Conservation (phyloP, 2,113 vertebrate species). For the Larimichthys crocea region DNA sequence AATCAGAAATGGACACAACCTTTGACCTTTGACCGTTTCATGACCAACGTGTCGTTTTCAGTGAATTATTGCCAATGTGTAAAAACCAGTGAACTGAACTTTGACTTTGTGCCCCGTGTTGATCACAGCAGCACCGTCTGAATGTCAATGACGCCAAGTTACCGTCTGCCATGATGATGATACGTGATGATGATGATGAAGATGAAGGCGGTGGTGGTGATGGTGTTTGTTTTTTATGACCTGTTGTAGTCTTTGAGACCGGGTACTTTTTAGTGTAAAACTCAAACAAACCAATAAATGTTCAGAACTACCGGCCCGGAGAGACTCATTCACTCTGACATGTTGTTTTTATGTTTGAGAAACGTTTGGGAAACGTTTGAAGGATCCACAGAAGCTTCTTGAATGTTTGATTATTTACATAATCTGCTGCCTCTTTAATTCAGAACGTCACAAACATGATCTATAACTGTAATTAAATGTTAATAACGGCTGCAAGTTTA, state of each 20-base stretch:
- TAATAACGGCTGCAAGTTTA: no score
- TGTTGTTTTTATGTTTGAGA: no score
- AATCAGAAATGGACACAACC: not conserved
- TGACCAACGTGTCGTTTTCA: constrained; percentile 30
- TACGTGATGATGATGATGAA: not conserved
- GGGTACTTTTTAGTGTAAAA: constrained; percentile 67
- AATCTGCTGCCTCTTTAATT: no score
- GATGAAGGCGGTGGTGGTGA: constrained; percentile 39
- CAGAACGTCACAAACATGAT: no score
- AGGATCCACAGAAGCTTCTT: not conserved
- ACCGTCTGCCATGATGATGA: constrained; percentile 27
- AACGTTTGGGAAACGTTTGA: no score
- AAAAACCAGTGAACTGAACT: not conserved
- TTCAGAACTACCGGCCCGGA: constrained; percentile 42
- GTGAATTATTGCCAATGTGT: constrained; percentile 6
- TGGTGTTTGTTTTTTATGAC: constrained; percentile 29
- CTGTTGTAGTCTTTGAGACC: constrained; percentile 54
- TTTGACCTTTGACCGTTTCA: constrained; percentile 23
- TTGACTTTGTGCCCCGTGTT: constrained; percentile 24
- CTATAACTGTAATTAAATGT: no score
- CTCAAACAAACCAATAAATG: constrained; percentile 73
- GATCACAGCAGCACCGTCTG: constrained; percentile 37
- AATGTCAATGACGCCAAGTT: constrained; percentile 50
- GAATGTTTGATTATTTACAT: no score
- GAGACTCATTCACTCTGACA: not conserved